A percentile compares a stretch with the other conserved stretches of the same genome.
phyloP scores from a whole-genome alignment of 1,140 invertebrate species.

The Solenopsis invicta region DNA sequence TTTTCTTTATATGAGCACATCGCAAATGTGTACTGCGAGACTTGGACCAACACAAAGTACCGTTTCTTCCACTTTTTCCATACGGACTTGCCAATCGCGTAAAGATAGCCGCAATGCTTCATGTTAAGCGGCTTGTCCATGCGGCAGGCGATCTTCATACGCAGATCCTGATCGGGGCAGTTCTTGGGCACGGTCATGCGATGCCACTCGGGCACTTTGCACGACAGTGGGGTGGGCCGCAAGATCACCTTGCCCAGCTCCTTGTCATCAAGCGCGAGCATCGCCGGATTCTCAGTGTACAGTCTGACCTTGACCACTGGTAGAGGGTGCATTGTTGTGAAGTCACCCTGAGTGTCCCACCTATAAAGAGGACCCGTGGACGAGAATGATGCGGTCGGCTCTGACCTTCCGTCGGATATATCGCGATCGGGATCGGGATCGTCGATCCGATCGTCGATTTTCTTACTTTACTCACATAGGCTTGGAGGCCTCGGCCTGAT shows the following conservation, averaged over 20 bases:
- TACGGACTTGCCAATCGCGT: constrained; percentile 97
- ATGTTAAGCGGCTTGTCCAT: constrained; percentile 99
- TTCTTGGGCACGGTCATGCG: constrained; percentile 98
- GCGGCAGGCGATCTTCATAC: constrained; percentile 98
- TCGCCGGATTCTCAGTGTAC: constrained; percentile 99
- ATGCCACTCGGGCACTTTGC: constrained; percentile 98
- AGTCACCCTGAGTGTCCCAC: constrained; percentile 99
- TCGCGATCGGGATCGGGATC: neutral
- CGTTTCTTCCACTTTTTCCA: constrained; percentile 99
- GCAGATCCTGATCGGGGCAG: constrained; percentile 97
- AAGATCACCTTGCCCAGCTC: constrained; percentile 98
- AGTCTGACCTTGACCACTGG: constrained; percentile 98
- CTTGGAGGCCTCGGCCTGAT: constrained; percentile 99
- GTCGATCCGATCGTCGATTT: neutral
- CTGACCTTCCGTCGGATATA: constrained; percentile 30
- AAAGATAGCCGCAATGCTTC: constrained; percentile 98
- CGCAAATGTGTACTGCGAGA: constrained; percentile 99
- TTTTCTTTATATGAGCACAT: constrained; percentile 99
- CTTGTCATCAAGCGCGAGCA: constrained; percentile 99
- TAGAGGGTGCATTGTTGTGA: constrained; percentile 98
- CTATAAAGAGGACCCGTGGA: constrained; percentile 84
- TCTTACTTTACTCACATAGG: constrained; percentile 92
- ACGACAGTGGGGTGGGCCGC: constrained; percentile 96
- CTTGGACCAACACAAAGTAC: constrained; percentile 99
- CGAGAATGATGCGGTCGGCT: constrained; percentile 52